These are phyloP conservation scores for Nanorana parkeri DNA, from an alignment of 2,113 vertebrate genomes.

Conservation along the genomic window DNA sequence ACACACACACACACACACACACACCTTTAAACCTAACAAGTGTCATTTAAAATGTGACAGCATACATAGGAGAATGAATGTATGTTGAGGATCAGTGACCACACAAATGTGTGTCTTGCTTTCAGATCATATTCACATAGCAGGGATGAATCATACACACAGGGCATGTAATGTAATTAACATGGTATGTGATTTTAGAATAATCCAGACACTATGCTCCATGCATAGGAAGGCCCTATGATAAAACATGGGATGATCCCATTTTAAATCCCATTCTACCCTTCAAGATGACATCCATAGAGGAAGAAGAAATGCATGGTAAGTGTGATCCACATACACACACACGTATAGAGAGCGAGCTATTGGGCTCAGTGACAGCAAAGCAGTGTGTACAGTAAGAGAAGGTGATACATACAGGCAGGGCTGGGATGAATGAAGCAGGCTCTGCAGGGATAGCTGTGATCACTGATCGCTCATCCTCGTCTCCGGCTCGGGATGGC, in stretches of 20 bases:
- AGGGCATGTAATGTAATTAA: neutral
- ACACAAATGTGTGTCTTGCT: too few species aligned
- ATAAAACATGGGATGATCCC: neutral
- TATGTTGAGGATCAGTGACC: too few species aligned
- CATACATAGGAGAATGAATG: too few species aligned
- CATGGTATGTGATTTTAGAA: neutral
- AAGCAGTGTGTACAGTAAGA: too few species aligned
- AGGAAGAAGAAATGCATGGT: neutral
- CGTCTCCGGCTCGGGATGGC: neutral
- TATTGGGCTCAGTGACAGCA: neutral
- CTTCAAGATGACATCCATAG: too few species aligned
- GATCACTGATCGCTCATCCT: slow-evolving; percentile 40
- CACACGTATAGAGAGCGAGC: neutral
- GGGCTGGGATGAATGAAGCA: slow-evolving; percentile 22
- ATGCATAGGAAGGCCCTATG: neutral
- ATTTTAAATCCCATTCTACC: too few species aligned
- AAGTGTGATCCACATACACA: neutral
- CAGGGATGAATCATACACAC: too few species aligned
- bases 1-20: too few species aligned
- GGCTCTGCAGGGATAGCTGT: neutral
- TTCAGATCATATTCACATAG: too few species aligned
- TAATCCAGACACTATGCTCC: neutral
- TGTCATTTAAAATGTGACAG: too few species aligned
- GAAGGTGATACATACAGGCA: slow-evolving; percentile 14
- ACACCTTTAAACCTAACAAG: too few species aligned